A percentile compares a stretch with the other conserved stretches of the same genome.
Evolutionary conservation across 1,140 invertebrate genomes (phyloP).

Genomic region (Proales similis): DNA sequence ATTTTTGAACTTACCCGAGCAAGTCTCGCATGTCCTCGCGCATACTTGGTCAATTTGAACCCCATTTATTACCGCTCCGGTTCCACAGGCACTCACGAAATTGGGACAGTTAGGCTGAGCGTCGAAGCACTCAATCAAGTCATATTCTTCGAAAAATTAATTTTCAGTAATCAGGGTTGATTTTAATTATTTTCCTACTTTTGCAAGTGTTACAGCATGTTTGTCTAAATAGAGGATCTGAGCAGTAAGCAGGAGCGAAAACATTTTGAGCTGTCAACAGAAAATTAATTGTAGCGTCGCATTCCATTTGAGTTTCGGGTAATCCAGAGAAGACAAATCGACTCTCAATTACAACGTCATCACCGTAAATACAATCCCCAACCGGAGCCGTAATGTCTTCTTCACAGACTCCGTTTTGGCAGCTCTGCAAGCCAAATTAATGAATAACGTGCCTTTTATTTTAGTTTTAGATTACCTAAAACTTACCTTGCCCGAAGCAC

Average conservation of each 20-base stretch:
- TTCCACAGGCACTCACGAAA: constrained; percentile 13
- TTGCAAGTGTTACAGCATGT: constrained; percentile 29
- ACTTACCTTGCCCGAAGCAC: constrained; percentile 19
- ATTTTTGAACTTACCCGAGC: background rate
- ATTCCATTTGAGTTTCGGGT: constrained; percentile 31
- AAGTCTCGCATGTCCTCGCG: constrained; percentile 22
- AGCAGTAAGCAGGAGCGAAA: constrained; percentile 19
- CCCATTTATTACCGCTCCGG: constrained; percentile 10
- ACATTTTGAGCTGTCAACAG: constrained; percentile 3
- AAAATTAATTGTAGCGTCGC: constrained; percentile 20
- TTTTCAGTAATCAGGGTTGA: background rate
- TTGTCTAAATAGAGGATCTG: constrained; percentile 15
- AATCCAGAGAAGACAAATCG: background rate
- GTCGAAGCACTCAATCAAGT: constrained; percentile 8
- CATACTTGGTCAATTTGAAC: constrained; percentile 2
- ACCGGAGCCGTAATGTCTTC: constrained; percentile 11
- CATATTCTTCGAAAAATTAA: constrained; percentile 3
- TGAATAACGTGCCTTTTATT: background rate
- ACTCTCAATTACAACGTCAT: constrained; percentile 12
- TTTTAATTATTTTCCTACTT: background rate
- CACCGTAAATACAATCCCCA: constrained; percentile 18
- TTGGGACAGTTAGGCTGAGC: constrained; percentile 10
- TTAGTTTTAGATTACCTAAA: background rate
- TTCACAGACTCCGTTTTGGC: constrained; percentile 5
- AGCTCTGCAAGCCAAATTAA: background rate